A percentile compares a stretch with the other conserved stretches of the same genome.
Evolutionary conservation across 2,113 vertebrate species (phyloP).

Genomic region (Rutilus rutilus): DNA sequence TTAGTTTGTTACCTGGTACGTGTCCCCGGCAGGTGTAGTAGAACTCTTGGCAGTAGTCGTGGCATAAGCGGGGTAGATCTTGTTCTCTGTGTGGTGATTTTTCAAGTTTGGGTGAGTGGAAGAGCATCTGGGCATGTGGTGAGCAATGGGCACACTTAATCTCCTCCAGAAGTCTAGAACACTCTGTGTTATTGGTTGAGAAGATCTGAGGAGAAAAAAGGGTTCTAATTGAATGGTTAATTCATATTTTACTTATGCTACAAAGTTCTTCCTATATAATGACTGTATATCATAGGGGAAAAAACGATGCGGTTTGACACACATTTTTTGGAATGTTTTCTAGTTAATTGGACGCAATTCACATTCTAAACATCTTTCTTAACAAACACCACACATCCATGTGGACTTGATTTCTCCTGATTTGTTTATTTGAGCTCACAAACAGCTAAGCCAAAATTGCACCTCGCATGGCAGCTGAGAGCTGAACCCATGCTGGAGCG

Average conservation of each 20-base stretch:
- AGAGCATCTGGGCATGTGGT: conserved; percentile 93
- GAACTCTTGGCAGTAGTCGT: conserved; percentile 97
- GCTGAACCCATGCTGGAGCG: conserved; percentile 57
- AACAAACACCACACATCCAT: conserved; percentile 37
- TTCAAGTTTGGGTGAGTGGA: conserved; percentile 85
- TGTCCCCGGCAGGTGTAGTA: conserved; percentile 97
- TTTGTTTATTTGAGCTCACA: conserved; percentile 65
- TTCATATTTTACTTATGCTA: neutral
- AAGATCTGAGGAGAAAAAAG: conserved; percentile 84
- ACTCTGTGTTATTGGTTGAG: conserved; percentile 98
- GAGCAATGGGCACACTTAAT: conserved; percentile 97
- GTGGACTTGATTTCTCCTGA: conserved; percentile 54
- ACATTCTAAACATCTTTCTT: conserved; percentile 42
- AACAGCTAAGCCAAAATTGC: conserved; percentile 58
- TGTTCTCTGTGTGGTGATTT: conserved; percentile 86
- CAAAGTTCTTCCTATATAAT: conserved; percentile 1
- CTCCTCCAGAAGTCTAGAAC: conserved; percentile 93
- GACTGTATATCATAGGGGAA: neutral
- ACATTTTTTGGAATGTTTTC: conserved; percentile 24
- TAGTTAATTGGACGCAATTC: conserved; percentile 27
- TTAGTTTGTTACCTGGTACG: conserved; percentile 89
- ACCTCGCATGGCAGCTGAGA: conserved; percentile 59
- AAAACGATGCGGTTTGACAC: conserved; percentile 1
- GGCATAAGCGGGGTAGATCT: conserved; percentile 90
- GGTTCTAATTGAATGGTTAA: conserved; percentile 29